Base-by-base conservation (phyloP, 2,888 invertebrate species). In the Chrysotoxum bicinctum region DNA sequence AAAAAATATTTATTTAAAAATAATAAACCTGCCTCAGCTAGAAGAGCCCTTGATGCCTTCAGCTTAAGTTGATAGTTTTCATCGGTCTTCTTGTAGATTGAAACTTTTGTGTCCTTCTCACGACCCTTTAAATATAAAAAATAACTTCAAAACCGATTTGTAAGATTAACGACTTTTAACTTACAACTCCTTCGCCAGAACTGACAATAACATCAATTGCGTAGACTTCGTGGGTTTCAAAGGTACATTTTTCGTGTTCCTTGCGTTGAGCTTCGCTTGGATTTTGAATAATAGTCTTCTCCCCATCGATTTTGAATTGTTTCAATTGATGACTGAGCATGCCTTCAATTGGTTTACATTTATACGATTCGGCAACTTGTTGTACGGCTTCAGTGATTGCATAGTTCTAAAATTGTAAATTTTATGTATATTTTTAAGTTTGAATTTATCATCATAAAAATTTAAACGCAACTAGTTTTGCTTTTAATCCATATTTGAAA, bases 51-150 rank as follows among this genome's bases (percentile, higher is more conserved):
- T 14, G 99, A 98, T 52, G 99, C 96, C 93, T 99, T 99, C 92
- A 99, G 93, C 93, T 99, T 99, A 87, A 99, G 93, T 93, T 98
- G 98, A 93, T 99, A 99, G 77, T 97, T 94, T 92, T 98, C 98
- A 89, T 99, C 99, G 85, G 98, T 99, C 94, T 99, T 99, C 93
- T 99, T 99, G 93, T 97, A 99, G 90, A 99, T 97, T 54, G 99
- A 98, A 87, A 99, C 98, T 91, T 98, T 95, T 32, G 98, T 96
- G 89, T 99, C 98, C 92, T 96, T 95, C 92, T 99, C 98, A 89
- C 96, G 95, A 14, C 98, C 98, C 94, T 96, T 89, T 90, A 68
- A 16, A 10, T 32, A 19, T 8, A 30, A 72, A 78, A 68, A 21
- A 26, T 23, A 16, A 16, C 19, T 52, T 45, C 19, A 10, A 10